Evolutionary conservation across 2,888 invertebrate species (phyloP).

Genomic region (Tinea pellionella): DNA sequence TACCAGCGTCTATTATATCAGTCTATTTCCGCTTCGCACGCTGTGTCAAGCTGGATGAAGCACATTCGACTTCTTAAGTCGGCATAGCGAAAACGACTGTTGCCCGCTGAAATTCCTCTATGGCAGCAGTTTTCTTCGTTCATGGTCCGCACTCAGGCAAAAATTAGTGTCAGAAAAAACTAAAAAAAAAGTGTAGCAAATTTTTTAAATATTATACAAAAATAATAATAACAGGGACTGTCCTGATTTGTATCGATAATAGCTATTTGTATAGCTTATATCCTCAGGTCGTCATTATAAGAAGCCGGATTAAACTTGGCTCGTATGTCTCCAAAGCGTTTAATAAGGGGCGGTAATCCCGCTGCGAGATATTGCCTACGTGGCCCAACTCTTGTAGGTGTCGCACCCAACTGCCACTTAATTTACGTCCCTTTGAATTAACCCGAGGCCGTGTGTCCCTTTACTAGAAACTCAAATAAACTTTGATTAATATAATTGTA

Average conservation of each 20-base stretch:
- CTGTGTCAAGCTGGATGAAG: no score
- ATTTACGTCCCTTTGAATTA: neutral
- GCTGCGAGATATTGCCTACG: constrained; percentile 14
- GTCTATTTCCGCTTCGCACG: no score
- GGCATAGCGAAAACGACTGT: no score
- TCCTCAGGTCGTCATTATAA: constrained; percentile 12
- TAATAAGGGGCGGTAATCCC: constrained; percentile 15
- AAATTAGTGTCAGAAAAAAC: no score
- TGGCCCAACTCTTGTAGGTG: constrained; percentile 9
- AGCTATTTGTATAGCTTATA: neutral
- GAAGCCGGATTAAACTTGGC: constrained; percentile 12
- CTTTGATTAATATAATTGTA: neutral
- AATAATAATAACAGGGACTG: no score
- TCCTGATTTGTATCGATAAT: neutral
- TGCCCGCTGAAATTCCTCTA: no score
- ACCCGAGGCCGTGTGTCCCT: neutral
- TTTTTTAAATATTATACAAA: no score
- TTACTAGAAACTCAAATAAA: neutral
- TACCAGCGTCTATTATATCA: no score
- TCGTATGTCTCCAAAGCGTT: constrained; percentile 8
- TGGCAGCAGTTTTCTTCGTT: no score
- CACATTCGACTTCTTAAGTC: no score
- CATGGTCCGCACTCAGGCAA: no score
- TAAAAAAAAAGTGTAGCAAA: no score
- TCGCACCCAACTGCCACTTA: constrained; percentile 1